Evolutionary conservation across 2,888 invertebrate species (phyloP).

Genomic region (Apomyelois bistriatella): DNA sequence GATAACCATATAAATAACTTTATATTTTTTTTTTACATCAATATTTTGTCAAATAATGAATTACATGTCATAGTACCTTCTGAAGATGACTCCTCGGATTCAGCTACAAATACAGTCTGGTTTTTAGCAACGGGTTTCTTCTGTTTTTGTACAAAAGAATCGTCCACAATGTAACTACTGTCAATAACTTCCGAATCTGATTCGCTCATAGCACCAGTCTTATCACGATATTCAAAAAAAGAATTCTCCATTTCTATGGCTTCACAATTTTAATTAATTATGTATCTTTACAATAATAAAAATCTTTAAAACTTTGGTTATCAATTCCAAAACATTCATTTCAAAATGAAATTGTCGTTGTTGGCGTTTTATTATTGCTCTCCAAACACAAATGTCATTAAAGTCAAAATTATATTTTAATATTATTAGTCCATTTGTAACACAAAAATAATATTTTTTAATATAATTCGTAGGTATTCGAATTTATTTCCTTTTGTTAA

Average conservation of each 20-base stretch:
- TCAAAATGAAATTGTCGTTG: slow-evolving; percentile 38
- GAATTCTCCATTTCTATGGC: slow-evolving; percentile 59
- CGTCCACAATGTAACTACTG: slow-evolving; percentile 45
- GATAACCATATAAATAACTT: background rate
- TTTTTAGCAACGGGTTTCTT: slow-evolving; percentile 47
- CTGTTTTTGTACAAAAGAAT: slow-evolving; percentile 40
- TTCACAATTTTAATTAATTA: no score
- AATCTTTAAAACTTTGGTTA: no score
- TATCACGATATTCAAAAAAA: slow-evolving; percentile 64
- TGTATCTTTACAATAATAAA: no score
- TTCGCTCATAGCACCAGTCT: slow-evolving; percentile 43
- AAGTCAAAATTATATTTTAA: no score
- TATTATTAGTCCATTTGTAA: no score
- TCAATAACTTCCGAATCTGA: slow-evolving; percentile 62
- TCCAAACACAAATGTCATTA: background rate
- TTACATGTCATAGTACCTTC: slow-evolving; percentile 37
- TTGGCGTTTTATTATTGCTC: slow-evolving; percentile 30
- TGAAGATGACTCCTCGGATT: slow-evolving; percentile 58
- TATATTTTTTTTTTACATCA: background rate
- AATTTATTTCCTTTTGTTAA: no score
- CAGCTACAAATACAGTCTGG: slow-evolving; percentile 59
- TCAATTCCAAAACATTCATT: slow-evolving; percentile 26
- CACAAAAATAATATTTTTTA: no score
- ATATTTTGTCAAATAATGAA: background rate
- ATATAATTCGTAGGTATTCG: no score